These are phyloP conservation scores for Heliconius aoede DNA, from an alignment of 2,888 invertebrate species.

Conservation along the genomic window DNA sequence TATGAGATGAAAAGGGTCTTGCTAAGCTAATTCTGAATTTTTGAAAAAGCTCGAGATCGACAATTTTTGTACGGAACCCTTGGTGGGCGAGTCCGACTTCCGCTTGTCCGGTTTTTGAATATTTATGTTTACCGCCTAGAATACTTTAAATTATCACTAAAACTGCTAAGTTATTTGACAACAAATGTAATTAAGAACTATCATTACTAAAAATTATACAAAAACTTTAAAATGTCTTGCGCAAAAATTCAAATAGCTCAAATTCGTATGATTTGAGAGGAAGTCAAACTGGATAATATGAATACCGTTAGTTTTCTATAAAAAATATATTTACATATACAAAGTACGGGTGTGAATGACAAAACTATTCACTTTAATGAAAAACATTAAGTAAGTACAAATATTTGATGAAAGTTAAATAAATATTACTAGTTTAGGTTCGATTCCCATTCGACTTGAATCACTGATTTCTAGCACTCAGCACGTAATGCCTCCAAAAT, in stretches of 20 bases:
- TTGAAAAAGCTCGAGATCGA: too few relatives aligned
- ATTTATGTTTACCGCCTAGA: background rate
- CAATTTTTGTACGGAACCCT: too few relatives aligned
- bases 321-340: slow-evolving; percentile 15
- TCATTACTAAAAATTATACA: background rate
- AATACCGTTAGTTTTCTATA: slow-evolving; percentile 13
- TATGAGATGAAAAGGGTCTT: too few relatives aligned
- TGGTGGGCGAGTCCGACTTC: too few relatives aligned
- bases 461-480: too few relatives aligned
- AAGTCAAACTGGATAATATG: slow-evolving; percentile 22
- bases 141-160: background rate
- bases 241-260: background rate
- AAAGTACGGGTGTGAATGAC: slow-evolving; percentile 5
- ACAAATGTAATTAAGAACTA: background rate
- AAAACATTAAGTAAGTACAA: background rate
- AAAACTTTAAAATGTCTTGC: background rate
- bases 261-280: slow-evolving; percentile 4
- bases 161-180: background rate
- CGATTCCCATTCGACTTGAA: too few relatives aligned
- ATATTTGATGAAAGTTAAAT: background rate
- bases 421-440: background rate
- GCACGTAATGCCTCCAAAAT: too few relatives aligned
- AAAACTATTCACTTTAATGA: background rate
- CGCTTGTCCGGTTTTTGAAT: too few relatives aligned
- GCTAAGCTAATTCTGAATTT: too few relatives aligned